Evolutionary conservation across 1,140 invertebrate genomes (phyloP), one percentile per base, ranked within the genome.

Genomic region (Meteorus sp.): DNA sequence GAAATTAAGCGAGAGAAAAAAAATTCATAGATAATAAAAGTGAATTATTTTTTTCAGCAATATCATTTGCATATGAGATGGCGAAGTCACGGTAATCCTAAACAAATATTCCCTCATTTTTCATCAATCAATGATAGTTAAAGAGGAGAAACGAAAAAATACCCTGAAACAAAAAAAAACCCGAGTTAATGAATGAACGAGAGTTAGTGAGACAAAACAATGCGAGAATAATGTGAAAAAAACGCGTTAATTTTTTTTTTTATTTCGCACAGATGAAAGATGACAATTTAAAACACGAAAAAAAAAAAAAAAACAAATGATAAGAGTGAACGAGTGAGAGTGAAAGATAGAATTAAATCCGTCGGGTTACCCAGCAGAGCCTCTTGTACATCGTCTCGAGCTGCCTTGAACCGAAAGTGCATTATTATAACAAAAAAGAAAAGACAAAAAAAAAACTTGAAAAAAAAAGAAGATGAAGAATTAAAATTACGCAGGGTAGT

Each of bases 391-490:
- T 72, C 72, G 70, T 78, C 69, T 77, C 73, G 72, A 76, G 71
- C 76, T 79, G 77, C 75, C 75, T 79, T 79, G 72, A 78, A 79
- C 76, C 75, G 68, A 78, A 78, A 77, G 77, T 79, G 77, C 75
- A 78, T 79, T 79, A 74, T 52, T 56, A 57, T 52, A 57, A 53
- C 51, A 56, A 57, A 48, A 55, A 55, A 45, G 27, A 60, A 51
- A 60, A 35, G 19, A 29, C 20, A n/a, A 48, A 33, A 52, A 56
- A 43, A 43, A 59, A 27, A n/a, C 27, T 35, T 33, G 1, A 48
- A n/a, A n/a, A n/a, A n/a, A n/a, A n/a, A n/a, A n/a, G n/a, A 27
- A 44, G 19, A 51, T 4, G 33, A 37, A 51, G 17, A 7, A 20
- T 17, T 33, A 51, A 8, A 13, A n/a, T 9, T 43, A 44, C 7